These are phyloP conservation scores for Fissipunctia ypsillon DNA, from an alignment of 2,888 invertebrate species.

Conservation along the genomic window DNA sequence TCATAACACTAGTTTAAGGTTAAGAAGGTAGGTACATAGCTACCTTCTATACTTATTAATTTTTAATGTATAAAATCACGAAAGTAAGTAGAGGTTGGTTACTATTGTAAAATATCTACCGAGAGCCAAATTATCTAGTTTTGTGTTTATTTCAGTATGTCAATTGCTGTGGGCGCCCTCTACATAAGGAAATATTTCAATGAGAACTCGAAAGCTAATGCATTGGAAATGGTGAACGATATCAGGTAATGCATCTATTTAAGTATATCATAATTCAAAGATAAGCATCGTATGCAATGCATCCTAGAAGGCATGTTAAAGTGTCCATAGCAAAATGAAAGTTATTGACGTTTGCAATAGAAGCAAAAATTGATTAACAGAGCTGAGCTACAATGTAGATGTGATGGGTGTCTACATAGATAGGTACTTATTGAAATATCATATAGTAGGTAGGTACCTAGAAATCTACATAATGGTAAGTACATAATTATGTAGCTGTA, in stretches of 20 bases:
- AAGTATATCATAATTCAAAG: not conserved
- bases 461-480: not conserved
- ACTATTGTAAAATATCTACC: not conserved
- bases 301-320: not conserved
- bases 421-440: not conserved
- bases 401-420: not conserved
- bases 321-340: not conserved
- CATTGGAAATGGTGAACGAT: conserved; percentile 96
- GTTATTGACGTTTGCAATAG: not conserved
- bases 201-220: conserved; percentile 95
- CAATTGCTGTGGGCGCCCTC: conserved; percentile 95
- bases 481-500: not conserved
- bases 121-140: not conserved
- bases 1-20: no score
- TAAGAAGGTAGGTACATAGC: not conserved
- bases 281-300: not conserved
- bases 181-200: conserved; percentile 97
- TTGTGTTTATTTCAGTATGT: conserved; percentile 88
- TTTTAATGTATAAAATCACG: no score
- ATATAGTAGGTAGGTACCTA: not conserved
- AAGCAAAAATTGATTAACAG: not conserved
- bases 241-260: conserved; percentile 90
- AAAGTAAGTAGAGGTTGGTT: not conserved
- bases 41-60: not conserved
- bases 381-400: not conserved